Conservation (phyloP, 2,113 vertebrate species). For the Callionymus lyra region DNA sequence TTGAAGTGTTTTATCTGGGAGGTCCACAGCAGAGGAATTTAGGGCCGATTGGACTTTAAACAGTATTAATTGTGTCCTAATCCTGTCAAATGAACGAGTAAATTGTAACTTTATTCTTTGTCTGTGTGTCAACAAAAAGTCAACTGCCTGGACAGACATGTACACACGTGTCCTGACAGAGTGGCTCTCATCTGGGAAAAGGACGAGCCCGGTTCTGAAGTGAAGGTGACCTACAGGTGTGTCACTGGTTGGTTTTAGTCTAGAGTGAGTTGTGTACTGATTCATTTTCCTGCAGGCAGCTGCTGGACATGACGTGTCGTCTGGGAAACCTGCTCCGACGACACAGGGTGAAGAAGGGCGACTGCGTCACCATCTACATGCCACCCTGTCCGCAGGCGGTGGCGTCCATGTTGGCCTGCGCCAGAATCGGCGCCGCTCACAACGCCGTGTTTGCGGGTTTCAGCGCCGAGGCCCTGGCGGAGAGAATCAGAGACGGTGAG, state of each 20-base stretch:
- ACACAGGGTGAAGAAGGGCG: constrained; percentile 63
- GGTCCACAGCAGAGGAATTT: background rate
- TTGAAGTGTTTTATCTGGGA: background rate
- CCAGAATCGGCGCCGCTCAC: constrained; percentile 65
- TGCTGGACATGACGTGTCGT: constrained; percentile 70
- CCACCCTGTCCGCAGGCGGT: constrained; percentile 67
- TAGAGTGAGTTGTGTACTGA: background rate
- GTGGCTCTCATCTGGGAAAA: constrained; percentile 92
- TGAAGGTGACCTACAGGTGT: constrained; percentile 85
- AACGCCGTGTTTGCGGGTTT: constrained; percentile 73
- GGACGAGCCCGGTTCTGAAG: constrained; percentile 84
- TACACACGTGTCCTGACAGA: constrained; percentile 70
- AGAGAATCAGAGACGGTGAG: constrained; percentile 73
- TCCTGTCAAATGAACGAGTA: too few relatives aligned
- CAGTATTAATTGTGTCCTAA: background rate
- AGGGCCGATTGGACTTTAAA: background rate
- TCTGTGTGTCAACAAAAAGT: constrained; percentile 54
- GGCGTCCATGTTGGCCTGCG: constrained; percentile 74
- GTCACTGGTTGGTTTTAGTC: background rate
- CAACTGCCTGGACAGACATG: constrained; percentile 89
- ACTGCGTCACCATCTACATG: constrained; percentile 76
- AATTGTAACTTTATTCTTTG: too few relatives aligned
- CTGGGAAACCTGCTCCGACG: constrained; percentile 67
- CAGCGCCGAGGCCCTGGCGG: constrained; percentile 68
- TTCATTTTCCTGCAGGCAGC: constrained; percentile 46